A percentile compares a stretch with the other conserved stretches of the same genome.
Conservation (phyloP, 2,888 invertebrate genomes). For the Ditula angustiorana region DNA sequence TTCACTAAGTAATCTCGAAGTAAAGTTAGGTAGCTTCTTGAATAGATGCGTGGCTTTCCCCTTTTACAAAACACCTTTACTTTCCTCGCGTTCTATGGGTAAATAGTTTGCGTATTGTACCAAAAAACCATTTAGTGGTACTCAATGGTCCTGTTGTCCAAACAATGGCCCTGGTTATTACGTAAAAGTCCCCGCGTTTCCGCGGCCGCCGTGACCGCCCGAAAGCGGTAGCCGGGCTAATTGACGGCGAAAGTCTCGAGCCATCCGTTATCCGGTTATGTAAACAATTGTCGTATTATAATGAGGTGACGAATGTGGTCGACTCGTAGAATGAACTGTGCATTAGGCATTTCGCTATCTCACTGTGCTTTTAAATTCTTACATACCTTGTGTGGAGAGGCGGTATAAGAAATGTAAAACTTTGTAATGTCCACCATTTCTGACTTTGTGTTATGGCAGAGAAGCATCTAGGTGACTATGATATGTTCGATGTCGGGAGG, state of each 20-base stretch:
- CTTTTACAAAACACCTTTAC: too few species aligned
- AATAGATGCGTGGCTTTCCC: too few species aligned
- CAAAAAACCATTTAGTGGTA: not conserved
- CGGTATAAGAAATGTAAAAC: not conserved
- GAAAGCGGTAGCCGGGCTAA: constrained; percentile 59
- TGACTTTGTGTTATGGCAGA: not conserved
- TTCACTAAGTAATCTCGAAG: too few species aligned
- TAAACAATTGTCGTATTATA: constrained; percentile 47
- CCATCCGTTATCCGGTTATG: constrained; percentile 50
- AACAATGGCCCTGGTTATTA: constrained; percentile 52
- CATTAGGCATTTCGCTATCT: not conserved
- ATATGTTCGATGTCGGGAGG: not conserved
- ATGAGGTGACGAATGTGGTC: constrained; percentile 25
- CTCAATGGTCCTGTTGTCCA: constrained; percentile 9
- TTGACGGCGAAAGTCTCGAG: constrained; percentile 74
- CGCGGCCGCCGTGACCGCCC: constrained; percentile 46
- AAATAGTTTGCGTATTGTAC: not conserved
- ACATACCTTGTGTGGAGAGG: not conserved
- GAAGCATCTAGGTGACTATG: not conserved
- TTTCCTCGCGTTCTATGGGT: not conserved
- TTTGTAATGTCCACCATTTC: not conserved
- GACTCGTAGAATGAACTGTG: not conserved
- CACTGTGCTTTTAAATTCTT: not conserved
- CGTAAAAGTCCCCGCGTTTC: constrained; percentile 52
- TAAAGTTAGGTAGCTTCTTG: too few species aligned